Conservation (phyloP, 2,888 invertebrate species). For the Hoplodrina blanda region DNA sequence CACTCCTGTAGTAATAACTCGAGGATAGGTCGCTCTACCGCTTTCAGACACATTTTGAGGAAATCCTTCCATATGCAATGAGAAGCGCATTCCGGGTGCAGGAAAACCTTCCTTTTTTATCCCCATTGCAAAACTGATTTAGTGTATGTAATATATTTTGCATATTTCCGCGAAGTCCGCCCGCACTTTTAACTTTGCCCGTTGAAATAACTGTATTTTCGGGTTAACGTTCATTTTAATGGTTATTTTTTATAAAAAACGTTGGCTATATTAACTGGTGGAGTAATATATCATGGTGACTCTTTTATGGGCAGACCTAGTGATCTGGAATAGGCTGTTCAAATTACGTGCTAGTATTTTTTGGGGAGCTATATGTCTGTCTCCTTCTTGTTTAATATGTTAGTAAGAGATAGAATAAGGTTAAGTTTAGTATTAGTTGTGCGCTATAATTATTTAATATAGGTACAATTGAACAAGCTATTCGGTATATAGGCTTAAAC, state of each 20-base stretch:
- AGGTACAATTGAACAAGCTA: too few species aligned
- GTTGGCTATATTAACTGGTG: conserved; percentile 57
- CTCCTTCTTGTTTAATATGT: too few species aligned
- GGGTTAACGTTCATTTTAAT: conserved; percentile 77
- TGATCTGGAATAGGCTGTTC: conserved; percentile 45
- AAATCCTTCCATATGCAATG: conserved; percentile 68
- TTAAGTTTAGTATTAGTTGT: too few species aligned
- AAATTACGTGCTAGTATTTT: background rate
- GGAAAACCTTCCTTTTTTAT: conserved; percentile 61
- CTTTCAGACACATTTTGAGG: conserved; percentile 61
- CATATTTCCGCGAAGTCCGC: conserved; percentile 65
- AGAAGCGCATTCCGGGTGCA: conserved; percentile 64
- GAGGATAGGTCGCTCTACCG: conserved; percentile 47
- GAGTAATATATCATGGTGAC: conserved; percentile 49
- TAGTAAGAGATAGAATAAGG: too few species aligned
- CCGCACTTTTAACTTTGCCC: conserved; percentile 73
- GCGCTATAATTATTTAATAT: too few species aligned
- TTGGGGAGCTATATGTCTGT: background rate
- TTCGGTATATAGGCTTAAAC: too few species aligned
- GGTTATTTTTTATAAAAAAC: conserved; percentile 67
- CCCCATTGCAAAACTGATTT: conserved; percentile 68
- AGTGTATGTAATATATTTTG: conserved; percentile 77
- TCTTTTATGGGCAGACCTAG: conserved; percentile 55
- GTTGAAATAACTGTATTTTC: conserved; percentile 78
- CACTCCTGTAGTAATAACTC: conserved; percentile 55